These are phyloP conservation scores for Donacobius atricapilla DNA, from an alignment of 2,113 vertebrate species.

Conservation along the genomic window DNA sequence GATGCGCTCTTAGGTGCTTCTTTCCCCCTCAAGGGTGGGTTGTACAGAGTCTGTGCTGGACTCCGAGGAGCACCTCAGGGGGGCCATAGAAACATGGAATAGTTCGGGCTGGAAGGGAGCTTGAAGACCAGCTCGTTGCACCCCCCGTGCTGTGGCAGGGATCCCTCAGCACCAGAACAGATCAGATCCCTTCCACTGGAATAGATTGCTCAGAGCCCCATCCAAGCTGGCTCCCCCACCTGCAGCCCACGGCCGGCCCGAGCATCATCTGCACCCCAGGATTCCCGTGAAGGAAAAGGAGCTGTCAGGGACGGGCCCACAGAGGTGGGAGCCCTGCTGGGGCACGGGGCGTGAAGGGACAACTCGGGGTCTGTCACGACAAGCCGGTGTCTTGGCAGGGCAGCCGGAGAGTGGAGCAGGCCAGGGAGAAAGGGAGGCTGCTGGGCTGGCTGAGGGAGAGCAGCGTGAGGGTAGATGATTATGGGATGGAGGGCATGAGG, in stretches of 20 bases:
- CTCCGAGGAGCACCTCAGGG: no score
- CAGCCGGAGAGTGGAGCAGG: background rate
- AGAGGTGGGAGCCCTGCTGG: background rate
- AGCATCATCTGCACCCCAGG: rapidly evolving
- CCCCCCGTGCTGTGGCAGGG: background rate
- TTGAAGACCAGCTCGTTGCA: background rate
- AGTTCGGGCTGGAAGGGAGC: background rate
- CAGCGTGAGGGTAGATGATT: rapidly evolving
- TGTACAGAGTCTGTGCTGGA: rapidly evolving
- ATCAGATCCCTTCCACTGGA: background rate
- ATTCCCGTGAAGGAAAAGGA: rapidly evolving
- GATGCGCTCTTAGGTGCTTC: background rate
- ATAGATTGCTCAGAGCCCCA: background rate
- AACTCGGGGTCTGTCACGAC: rapidly evolving
- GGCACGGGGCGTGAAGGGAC: background rate
- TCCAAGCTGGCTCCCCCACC: background rate
- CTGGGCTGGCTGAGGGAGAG: background rate
- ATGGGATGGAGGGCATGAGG: rapidly evolving
- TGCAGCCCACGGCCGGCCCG: no score
- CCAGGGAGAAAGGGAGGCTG: rapidly evolving
- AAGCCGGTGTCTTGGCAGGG: background rate
- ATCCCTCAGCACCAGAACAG: background rate
- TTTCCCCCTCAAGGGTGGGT: no score
- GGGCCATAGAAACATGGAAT: rapidly evolving
- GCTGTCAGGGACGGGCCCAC: rapidly evolving